Base-by-base conservation (phyloP, 2,797 vertebrate genomes). In the Gouania willdenowi region DNA sequence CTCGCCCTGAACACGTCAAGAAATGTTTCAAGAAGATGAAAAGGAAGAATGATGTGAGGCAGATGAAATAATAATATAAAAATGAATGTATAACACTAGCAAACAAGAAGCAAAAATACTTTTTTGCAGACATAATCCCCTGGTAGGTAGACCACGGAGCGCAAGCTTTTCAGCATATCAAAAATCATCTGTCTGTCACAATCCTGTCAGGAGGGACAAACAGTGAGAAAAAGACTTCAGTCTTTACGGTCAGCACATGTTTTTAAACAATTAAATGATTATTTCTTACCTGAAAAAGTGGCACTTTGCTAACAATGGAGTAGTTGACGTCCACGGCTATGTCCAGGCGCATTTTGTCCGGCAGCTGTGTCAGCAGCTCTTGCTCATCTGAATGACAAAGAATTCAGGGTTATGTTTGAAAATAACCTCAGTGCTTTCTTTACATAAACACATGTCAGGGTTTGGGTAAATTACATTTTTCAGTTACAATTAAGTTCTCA, bases 111-210 rank as follows among this genome's bases (percentile, higher is more conserved):
- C 3, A n/a, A 17, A 21, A 1, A 2, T 73, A 97, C 96, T 92
- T 98, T 99, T 84, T 96, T 98, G 79, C 97, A 99, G 62, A 99
- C 94, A 0, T 91, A 98, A 75, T 99, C 97, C 0, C 92, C 93
- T 0, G 97, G 97, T 27, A 99, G 88, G 58, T 98, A 99, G 24
- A 99, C 95, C 0, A 99, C 96, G 0, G 97, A 98, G 26, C 75
- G 88, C 0, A 98, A 90, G 35, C 94, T 82, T 73, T 97, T 97
- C 69, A 99, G 74, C 96, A 99, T 96, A 77, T 99, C 97, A 0
- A 95, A 98, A 61, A 99, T 94, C 97, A 99, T 94, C 86, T 99
- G 97, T 52, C 92, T 87, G 78, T 99, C 97, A 40, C 97, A 99
- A 16, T 96, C 97, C 97, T 99, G 81, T 33, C 34, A 22, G 8